Evolutionary conservation across 2,888 invertebrate genomes (phyloP), one percentile per base, ranked within the genome.

Genomic region (Oxytorus armatus): DNA sequence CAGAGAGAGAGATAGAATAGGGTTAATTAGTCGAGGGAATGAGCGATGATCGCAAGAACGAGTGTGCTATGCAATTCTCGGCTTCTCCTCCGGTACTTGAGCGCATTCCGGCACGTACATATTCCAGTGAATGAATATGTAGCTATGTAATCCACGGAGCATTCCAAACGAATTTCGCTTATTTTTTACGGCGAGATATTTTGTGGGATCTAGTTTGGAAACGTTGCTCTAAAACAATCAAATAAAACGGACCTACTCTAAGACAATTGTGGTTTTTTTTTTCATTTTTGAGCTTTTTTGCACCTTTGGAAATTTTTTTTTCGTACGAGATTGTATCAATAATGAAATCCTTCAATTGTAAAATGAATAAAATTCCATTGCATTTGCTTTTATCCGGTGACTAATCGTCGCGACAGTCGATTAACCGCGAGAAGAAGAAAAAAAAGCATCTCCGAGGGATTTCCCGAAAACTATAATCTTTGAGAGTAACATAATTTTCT

Each of bases 71-170:
- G 86, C 86, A 78, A 85, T 86, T 84, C 77, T 72, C 83, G 77
- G 81, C 86, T 83, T 84, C 42, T 44, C 21, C 79, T 83, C 61
- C 55, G 83, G 85, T 83, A 86, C 84, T 84, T 84, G 82, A n/a
- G 83, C 83, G 77, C 87, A 87, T 88, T 88, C 88, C 88, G 77
- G 79, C 86, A 86, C 87, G 88, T 87, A 83, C 80, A 82, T 82
- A 76, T 66, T n/a, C n/a, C n/a, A n/a, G 80, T 18, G 69, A 39
- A 77, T 75, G 77, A 75, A 79, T 81, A 78, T 77, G 29, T 66
- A 66, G 18, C 11, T 69, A 36, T 25, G 57, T 49, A n/a, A 23
- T 29, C n/a, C 53, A 44, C 11, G 21, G 51, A 21, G n/a, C 25
- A 51, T 73, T 65, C 49, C 39, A 25, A 23, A 39, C 39, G 44